Conservation (phyloP, 2,113 vertebrate genomes). For the Fregata magnificens region DNA sequence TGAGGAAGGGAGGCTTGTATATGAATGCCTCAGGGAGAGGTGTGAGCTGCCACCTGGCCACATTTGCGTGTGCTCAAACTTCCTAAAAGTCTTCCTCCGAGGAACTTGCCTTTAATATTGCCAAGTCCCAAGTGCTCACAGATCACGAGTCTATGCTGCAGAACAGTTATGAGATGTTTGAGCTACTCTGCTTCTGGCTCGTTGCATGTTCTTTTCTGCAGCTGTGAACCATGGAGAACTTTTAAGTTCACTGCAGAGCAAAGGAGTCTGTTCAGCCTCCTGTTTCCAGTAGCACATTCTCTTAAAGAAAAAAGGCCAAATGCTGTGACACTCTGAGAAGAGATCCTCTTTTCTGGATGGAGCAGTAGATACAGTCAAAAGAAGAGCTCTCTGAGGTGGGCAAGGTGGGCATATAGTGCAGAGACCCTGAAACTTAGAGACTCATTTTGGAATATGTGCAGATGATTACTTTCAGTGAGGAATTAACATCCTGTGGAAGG, state of each 20-base stretch:
- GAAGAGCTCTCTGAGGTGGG: not conserved
- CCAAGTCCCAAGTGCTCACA: not conserved
- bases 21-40: not conserved
- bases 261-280: not conserved
- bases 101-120: not conserved
- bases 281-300: not conserved
- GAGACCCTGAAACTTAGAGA: not conserved
- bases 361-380: not conserved
- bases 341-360: not conserved
- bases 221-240: not conserved
- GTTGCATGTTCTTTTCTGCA: not conserved
- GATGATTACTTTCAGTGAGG: not conserved
- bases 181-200: not conserved
- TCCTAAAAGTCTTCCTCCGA: not conserved
- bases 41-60: not conserved
- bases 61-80: not conserved
- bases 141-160: not conserved
- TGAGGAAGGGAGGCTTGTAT: not conserved
- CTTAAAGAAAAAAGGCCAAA: not conserved
- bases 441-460: not conserved
- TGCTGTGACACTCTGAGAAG: not conserved
- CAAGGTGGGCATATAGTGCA: not conserved
- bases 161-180: not conserved
- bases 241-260: not conserved
- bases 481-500: not conserved